phyloP scores from a whole-genome alignment of 2,888 invertebrate species.

The Nemapogon koenigi region DNA sequence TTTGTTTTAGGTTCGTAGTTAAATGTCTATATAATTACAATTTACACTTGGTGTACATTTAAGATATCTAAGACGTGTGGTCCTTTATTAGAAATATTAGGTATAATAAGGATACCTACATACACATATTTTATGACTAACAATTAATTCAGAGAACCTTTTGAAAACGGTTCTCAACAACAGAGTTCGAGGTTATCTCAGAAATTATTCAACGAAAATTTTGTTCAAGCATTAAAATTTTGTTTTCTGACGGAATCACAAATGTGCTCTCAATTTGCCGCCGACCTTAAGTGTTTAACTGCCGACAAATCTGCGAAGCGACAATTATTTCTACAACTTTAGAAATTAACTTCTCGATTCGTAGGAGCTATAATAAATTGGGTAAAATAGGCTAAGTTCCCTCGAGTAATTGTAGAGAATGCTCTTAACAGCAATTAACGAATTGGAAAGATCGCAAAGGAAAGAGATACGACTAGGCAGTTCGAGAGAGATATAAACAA shows the following conservation, averaged over 20 bases:
- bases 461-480: conserved; percentile 10
- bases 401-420: conserved; percentile 24
- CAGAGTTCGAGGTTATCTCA: no score
- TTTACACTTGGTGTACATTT: no score
- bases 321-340: conserved; percentile 23
- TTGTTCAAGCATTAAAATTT: no score
- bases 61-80: no score
- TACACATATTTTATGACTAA: no score
- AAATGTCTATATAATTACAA: no score
- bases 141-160: no score
- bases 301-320: conserved; percentile 21
- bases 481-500: conserved; percentile 9
- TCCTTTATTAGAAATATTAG: no score
- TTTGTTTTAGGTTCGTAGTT: no score
- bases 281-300: conserved; percentile 7
- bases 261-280: conserved; percentile 1
- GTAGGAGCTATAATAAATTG: conserved; percentile 24
- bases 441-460: conserved; percentile 18
- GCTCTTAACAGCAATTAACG: conserved; percentile 24
- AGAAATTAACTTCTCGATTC: conserved; percentile 18
- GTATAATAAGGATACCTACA: no score
- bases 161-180: no score
- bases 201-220: no score
- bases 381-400: conserved; percentile 28
- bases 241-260: conserved; percentile 1